Evolutionary conservation across 1,140 invertebrate genomes (phyloP).

Genomic region (Drosophila repletoides): DNA sequence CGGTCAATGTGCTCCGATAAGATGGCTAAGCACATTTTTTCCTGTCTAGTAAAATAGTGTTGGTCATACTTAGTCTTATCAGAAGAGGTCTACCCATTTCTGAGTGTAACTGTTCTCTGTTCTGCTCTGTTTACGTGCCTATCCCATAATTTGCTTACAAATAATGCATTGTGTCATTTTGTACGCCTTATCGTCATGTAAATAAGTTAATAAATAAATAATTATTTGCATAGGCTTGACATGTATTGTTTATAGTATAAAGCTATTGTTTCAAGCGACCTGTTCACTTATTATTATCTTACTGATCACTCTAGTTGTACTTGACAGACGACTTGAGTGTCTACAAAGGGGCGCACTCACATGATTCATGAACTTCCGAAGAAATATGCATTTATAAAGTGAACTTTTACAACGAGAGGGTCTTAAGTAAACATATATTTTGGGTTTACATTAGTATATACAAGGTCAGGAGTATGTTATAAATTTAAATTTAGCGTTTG

Average conservation of each 20-base stretch:
- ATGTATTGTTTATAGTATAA: too few species aligned
- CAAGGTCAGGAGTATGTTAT: too few species aligned
- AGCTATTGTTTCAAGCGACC: background rate
- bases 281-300: background rate
- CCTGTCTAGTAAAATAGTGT: background rate
- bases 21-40: background rate
- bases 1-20: constrained; percentile 22
- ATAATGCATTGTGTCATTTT: constrained; percentile 9
- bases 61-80: constrained; percentile 16
- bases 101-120: background rate
- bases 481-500: too few species aligned
- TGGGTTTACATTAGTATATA: too few species aligned
- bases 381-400: too few species aligned
- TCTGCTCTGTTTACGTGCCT: background rate
- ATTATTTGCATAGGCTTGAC: background rate
- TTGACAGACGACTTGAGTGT: too few species aligned
- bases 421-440: too few species aligned
- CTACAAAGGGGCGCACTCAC: too few species aligned
- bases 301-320: too few species aligned
- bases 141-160: constrained; percentile 18
- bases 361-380: too few species aligned
- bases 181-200: constrained; percentile 1
- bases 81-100: background rate
- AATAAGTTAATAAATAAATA: background rate
- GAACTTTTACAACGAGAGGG: too few species aligned